Conservation (phyloP, 2,113 vertebrate genomes). For the Thunnus thynnus region DNA sequence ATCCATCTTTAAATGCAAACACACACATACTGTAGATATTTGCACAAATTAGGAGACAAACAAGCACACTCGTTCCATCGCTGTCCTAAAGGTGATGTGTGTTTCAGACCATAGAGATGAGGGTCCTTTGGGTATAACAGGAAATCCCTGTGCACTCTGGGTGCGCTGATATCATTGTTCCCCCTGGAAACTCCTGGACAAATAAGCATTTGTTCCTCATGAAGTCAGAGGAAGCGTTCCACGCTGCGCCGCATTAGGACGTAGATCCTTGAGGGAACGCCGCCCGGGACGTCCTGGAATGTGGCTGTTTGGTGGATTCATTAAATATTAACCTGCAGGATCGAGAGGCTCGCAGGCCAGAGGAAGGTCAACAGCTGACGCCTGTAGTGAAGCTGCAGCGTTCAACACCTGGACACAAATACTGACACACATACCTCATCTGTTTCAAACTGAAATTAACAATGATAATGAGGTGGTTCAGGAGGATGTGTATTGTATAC, state of each 20-base stretch:
- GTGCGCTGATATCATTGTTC: constrained; percentile 78
- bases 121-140: constrained; percentile 60
- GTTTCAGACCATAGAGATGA: constrained; percentile 23
- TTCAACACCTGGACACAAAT: neutral
- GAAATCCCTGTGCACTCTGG: constrained; percentile 61
- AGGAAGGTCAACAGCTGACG: constrained; percentile 5
- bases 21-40: neutral
- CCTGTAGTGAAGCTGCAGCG: neutral
- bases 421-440: no score
- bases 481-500: no score
- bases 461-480: no score
- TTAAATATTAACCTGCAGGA: constrained; percentile 48
- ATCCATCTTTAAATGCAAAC: neutral
- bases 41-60: neutral
- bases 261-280: constrained; percentile 40
- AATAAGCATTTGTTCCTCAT: constrained; percentile 70
- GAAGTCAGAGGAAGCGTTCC: constrained; percentile 69
- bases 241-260: constrained; percentile 29
- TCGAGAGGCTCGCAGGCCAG: neutral
- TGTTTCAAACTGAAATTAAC: no score
- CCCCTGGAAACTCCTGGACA: constrained; percentile 66
- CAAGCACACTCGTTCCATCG: constrained; percentile 2
- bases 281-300: constrained; percentile 55
- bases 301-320: constrained; percentile 55
- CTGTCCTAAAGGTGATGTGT: constrained; percentile 20